Evolutionary conservation across 2,113 vertebrate species (phyloP).

Genomic region (Ptilorrhoa leucosticta): DNA sequence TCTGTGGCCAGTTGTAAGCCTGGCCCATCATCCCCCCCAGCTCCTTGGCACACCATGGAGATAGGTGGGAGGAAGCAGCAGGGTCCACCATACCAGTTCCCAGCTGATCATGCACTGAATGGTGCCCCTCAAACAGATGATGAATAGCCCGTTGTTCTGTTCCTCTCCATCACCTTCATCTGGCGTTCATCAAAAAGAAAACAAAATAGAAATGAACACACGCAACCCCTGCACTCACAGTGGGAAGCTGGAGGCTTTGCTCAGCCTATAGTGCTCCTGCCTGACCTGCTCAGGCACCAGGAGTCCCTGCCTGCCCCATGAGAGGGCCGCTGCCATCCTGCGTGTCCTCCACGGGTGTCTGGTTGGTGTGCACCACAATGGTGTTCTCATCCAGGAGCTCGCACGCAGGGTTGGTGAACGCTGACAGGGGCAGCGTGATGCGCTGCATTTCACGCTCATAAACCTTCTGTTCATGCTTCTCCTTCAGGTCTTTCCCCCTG

Average conservation of each 20-base stretch:
- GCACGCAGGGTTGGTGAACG: conserved; percentile 89
- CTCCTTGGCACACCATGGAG: not conserved
- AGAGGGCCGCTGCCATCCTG: conserved; percentile 78
- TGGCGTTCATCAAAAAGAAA: conserved; percentile 44
- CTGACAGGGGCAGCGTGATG: conserved; percentile 88
- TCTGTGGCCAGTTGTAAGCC: not conserved
- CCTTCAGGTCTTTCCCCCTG: conserved; percentile 87
- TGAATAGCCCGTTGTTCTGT: not conserved
- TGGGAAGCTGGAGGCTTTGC: conserved; percentile 35
- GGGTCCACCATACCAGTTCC: not conserved
- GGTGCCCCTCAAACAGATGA: not conserved
- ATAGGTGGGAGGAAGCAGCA: conserved; percentile 7
- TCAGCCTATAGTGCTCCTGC: not conserved
- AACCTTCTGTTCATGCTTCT: conserved; percentile 83
- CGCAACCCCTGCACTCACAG: conserved; percentile 12
- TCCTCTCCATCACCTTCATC: conserved; percentile 11
- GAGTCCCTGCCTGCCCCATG: conserved; percentile 86
- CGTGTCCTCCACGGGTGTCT: conserved; percentile 68
- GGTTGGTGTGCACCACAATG: conserved; percentile 77
- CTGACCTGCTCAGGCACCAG: conserved; percentile 82
- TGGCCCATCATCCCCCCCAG: conserved; percentile 5
- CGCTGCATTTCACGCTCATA: conserved; percentile 92
- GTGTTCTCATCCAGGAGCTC: conserved; percentile 91
- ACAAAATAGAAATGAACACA: conserved; percentile 61
- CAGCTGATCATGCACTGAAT: not conserved